Evolutionary conservation across 2,888 invertebrate genomes (phyloP).

Genomic region (Hemicrepidius hirtus): DNA sequence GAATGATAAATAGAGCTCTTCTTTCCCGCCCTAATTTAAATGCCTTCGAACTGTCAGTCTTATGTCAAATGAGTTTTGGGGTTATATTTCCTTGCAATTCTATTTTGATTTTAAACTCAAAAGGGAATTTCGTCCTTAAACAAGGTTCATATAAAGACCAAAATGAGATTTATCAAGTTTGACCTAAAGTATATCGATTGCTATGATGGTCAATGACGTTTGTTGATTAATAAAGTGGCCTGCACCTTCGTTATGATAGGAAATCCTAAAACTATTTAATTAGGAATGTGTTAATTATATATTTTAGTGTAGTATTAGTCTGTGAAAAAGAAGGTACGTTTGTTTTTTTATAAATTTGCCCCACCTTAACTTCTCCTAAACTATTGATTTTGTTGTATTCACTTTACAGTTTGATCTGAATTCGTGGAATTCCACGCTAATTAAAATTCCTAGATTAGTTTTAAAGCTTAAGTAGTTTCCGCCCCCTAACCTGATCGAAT

Average conservation of each 20-base stretch:
- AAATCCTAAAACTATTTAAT: background rate
- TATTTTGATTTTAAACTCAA: background rate
- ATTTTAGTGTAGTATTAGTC: conserved; percentile 4
- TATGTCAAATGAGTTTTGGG: conserved; percentile 10
- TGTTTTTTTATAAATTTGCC: background rate
- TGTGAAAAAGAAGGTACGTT: background rate
- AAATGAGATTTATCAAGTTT: conserved; percentile 4
- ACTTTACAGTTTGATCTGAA: background rate
- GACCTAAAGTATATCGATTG: conserved; percentile 41
- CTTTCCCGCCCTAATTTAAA: too few species aligned
- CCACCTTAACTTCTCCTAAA: background rate
- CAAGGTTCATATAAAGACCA: background rate
- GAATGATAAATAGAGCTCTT: too few species aligned
- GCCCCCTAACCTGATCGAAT: conserved; percentile 18
- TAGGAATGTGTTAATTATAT: conserved; percentile 11
- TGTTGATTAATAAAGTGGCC: conserved; percentile 23
- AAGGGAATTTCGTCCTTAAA: conserved; percentile 5
- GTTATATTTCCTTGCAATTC: conserved; percentile 5
- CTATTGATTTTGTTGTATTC: conserved; percentile 6
- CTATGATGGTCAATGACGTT: conserved; percentile 42
- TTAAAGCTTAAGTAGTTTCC: background rate
- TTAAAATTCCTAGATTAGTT: background rate
- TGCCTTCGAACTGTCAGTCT: background rate
- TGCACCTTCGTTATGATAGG: background rate
- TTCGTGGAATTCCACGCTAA: background rate